phyloP scores from a whole-genome alignment of 2,797 vertebrate genomes.

The Capromys pilorides region DNA sequence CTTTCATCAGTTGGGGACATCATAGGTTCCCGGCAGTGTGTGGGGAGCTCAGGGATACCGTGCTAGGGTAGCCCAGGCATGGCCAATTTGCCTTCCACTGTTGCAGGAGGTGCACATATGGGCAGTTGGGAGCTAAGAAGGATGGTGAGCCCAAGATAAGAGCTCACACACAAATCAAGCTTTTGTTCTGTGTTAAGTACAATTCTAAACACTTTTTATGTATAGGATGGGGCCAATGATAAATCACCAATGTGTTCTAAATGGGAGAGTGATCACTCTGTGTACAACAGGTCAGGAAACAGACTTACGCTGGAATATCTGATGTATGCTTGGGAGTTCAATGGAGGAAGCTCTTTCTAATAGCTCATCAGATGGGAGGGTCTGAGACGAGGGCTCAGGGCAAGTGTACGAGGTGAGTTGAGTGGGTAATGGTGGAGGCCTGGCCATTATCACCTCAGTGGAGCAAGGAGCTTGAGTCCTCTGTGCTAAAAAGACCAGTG shows the following conservation, averaged over 20 bases:
- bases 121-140: neutral
- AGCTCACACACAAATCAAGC: rapidly evolving
- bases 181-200: neutral
- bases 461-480: neutral
- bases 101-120: neutral
- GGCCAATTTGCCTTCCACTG: neutral
- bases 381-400: neutral
- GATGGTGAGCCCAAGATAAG: neutral
- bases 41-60: neutral
- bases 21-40: neutral
- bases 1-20: neutral
- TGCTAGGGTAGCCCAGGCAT: too few relatives aligned
- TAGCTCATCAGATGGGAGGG: neutral
- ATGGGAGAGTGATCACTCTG: neutral
- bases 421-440: neutral
- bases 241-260: neutral
- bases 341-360: neutral
- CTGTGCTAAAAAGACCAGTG: neutral
- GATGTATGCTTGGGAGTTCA: neutral
- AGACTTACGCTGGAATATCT: neutral
- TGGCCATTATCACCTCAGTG: neutral
- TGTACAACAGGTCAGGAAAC: neutral
- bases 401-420: neutral
- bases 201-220: neutral
- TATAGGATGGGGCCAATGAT: neutral